Percentiles rank a stretch among this genome's conserved stretches.
Conservation (phyloP, 2,888 invertebrate genomes). For the Polylopha cassiicola region DNA sequence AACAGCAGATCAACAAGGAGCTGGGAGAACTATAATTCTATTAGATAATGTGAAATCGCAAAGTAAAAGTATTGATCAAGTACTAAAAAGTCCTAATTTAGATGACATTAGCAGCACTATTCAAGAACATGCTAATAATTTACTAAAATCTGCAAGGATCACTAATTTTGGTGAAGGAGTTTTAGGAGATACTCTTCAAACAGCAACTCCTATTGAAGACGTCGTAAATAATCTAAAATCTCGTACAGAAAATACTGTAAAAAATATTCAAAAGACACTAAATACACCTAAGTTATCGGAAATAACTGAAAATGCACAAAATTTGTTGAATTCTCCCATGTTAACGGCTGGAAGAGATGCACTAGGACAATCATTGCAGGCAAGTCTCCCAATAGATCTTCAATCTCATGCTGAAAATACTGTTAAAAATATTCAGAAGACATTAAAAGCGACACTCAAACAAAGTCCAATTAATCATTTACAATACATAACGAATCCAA, state of each 20-base stretch:
- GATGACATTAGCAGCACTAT: no score
- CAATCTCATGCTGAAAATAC: conserved; percentile 41
- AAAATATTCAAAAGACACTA: conserved; percentile 5
- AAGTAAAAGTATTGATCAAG: no score
- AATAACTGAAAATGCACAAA: conserved; percentile 8
- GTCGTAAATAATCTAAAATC: conserved; percentile 8
- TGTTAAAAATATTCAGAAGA: conserved; percentile 41
- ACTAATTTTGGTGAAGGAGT: no score
- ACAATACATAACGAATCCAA: conserved; percentile 30
- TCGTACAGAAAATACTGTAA: conserved; percentile 5
- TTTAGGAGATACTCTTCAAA: no score
- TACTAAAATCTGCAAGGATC: no score
- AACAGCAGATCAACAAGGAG: no score
- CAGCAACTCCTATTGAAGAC: conserved; percentile 1
- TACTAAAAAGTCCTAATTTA: no score
- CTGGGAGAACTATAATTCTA: no score
- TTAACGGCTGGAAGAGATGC: conserved; percentile 26
- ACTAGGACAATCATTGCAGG: conserved; percentile 27
- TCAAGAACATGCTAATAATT: no score
- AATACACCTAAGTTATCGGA: conserved; percentile 3
- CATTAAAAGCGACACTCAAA: conserved; percentile 17
- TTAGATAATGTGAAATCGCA: no score
- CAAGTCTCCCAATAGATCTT: conserved; percentile 26
- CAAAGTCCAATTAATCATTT: conserved; percentile 5
- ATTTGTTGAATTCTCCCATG: conserved; percentile 32